Evolutionary conservation across 2,888 invertebrate species (phyloP).

Genomic region (Spilarctia lutea): DNA sequence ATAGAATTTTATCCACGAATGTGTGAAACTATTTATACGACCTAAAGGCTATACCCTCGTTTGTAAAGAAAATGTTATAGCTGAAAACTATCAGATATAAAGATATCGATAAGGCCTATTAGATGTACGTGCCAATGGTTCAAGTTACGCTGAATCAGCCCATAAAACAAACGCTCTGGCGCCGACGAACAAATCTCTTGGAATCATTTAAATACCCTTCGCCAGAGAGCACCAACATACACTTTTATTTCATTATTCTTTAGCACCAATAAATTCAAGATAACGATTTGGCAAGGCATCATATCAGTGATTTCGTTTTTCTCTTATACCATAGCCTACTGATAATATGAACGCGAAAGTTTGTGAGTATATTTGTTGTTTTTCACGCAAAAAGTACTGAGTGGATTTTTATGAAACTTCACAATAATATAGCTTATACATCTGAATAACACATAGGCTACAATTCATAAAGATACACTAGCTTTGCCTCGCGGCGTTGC

Average conservation of each 20-base stretch:
- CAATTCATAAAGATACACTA: too few relatives aligned
- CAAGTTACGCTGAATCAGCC: constrained; percentile 69
- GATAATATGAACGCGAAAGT: too few relatives aligned
- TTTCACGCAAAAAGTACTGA: too few relatives aligned
- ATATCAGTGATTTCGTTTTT: constrained; percentile 20
- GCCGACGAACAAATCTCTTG: constrained; percentile 54
- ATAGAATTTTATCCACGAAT: background rate
- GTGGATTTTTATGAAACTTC: too few relatives aligned
- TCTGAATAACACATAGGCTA: too few relatives aligned
- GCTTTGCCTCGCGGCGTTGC: too few relatives aligned
- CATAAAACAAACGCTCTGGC: constrained; percentile 61
- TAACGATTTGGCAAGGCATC: constrained; percentile 34
- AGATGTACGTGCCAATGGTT: constrained; percentile 73
- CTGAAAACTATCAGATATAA: constrained; percentile 46
- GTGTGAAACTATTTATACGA: background rate
- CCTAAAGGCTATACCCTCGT: constrained; percentile 16
- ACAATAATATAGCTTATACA: too few relatives aligned
- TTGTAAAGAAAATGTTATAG: constrained; percentile 23
- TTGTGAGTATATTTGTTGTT: too few relatives aligned
- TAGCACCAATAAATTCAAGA: constrained; percentile 52
- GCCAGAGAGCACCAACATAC: constrained; percentile 28
- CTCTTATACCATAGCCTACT: background rate
- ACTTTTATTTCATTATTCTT: constrained; percentile 57
- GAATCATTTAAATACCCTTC: constrained; percentile 61
- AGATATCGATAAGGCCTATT: constrained; percentile 67